phyloP scores from a whole-genome alignment of 2,113 vertebrate genomes.

The Psilopogon haemacephalus region DNA sequence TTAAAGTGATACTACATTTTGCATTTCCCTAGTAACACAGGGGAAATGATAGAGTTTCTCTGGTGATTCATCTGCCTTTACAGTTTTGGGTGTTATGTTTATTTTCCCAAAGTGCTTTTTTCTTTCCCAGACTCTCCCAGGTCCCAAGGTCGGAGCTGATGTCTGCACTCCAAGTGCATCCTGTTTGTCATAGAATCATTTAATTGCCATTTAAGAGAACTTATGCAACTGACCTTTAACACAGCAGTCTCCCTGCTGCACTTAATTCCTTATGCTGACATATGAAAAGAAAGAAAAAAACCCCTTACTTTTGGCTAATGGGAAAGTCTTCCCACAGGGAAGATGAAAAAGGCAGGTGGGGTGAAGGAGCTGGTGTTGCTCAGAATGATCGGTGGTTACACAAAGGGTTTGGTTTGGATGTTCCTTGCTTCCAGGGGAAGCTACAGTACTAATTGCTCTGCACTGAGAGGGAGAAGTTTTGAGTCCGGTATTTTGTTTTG shows the following conservation, averaged over 20 bases:
- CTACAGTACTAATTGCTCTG: not conserved
- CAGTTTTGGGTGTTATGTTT: slow-evolving; percentile 62
- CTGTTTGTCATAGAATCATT: slow-evolving; percentile 72
- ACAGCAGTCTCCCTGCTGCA: slow-evolving; percentile 46
- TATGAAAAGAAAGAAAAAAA: slow-evolving; percentile 60
- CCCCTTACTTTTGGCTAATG: slow-evolving; percentile 40
- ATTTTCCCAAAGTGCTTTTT: slow-evolving; percentile 60
- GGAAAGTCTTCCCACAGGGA: slow-evolving; percentile 35
- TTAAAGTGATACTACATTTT: slow-evolving; percentile 43
- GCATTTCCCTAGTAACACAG: not conserved
- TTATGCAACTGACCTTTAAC: slow-evolving; percentile 76
- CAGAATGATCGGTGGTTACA: not conserved
- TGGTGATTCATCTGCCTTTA: slow-evolving; percentile 66
- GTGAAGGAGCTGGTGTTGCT: not conserved
- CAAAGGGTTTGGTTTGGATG: not conserved
- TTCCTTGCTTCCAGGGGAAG: slow-evolving; percentile 21
- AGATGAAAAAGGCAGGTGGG: slow-evolving; percentile 35
- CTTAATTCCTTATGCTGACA: slow-evolving; percentile 54
- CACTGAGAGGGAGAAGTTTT: not conserved
- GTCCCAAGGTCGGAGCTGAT: slow-evolving; percentile 66
- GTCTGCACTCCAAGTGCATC: slow-evolving; percentile 62
- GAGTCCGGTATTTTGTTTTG: no score
- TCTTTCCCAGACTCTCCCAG: slow-evolving; percentile 76
- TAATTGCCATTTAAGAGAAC: slow-evolving; percentile 71
- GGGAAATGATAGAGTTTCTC: slow-evolving; percentile 1